phyloP scores from a whole-genome alignment of 2,888 invertebrate genomes.

The Erebia palarica region DNA sequence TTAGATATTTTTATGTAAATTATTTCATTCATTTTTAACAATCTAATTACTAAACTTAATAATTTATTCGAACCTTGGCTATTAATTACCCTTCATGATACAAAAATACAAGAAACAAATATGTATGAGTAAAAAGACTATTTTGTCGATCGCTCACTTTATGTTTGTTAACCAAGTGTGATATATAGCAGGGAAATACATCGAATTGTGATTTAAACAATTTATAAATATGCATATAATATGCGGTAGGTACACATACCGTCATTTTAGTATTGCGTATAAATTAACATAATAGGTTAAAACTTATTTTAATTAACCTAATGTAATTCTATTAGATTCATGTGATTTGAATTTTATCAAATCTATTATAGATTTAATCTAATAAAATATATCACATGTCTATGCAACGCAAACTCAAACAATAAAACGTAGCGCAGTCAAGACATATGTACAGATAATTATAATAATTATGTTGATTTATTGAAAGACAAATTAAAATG shows the following conservation, averaged over 20 bases:
- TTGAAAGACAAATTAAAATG: conserved; percentile 33
- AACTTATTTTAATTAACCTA: conserved; percentile 20
- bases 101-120: not conserved
- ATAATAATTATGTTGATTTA: conserved; percentile 15
- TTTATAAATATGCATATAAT: not conserved
- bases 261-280: conserved; percentile 4
- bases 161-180: not conserved
- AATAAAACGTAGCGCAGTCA: conserved; percentile 10
- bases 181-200: not conserved
- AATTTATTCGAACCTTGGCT: conserved; percentile 4
- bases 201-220: not conserved
- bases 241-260: not conserved
- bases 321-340: conserved; percentile 21
- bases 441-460: not conserved
- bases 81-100: not conserved
- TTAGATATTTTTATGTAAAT: conserved; percentile 14
- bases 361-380: conserved; percentile 36
- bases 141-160: not conserved
- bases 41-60: conserved; percentile 14
- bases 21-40: conserved; percentile 2
- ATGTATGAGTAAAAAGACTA: not conserved
- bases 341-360: conserved; percentile 25
- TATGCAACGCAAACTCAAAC: conserved; percentile 10
- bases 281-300: conserved; percentile 21
- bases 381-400: conserved; percentile 20